Conservation (phyloP, 2,888 invertebrate genomes). For the Hypomecis atomaria region DNA sequence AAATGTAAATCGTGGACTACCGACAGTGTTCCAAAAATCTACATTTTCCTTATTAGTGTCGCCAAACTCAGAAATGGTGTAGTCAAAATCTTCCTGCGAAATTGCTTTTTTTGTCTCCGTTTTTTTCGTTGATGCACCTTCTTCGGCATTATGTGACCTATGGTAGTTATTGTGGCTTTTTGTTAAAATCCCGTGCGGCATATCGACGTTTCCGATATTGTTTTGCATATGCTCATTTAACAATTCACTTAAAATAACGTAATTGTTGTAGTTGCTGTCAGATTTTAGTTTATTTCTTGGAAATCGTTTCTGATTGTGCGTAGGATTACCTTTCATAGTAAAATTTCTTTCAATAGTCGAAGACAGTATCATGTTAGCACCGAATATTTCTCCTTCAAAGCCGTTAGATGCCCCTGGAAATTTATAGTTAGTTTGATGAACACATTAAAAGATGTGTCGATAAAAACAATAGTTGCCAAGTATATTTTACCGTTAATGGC, state of each 20-base stretch:
- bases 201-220: conserved; percentile 53
- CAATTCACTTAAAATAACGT: conserved; percentile 65
- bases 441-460: background rate
- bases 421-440: conserved; percentile 1
- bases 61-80: conserved; percentile 37
- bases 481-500: conserved; percentile 84
- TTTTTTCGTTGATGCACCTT: conserved; percentile 16
- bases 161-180: conserved; percentile 54
- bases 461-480: background rate
- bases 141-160: conserved; percentile 53
- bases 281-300: conserved; percentile 60
- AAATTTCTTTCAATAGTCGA: conserved; percentile 82
- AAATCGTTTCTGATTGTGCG: conserved; percentile 62
- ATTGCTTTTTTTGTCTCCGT: conserved; percentile 35
- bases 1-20: conserved; percentile 47
- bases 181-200: conserved; percentile 41
- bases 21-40: conserved; percentile 59
- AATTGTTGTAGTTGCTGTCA: conserved; percentile 54
- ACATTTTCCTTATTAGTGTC: conserved; percentile 44
- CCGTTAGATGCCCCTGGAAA: conserved; percentile 85
- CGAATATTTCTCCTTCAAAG: conserved; percentile 88
- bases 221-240: conserved; percentile 60
- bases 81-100: conserved; percentile 57
- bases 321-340: conserved; percentile 58
- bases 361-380: conserved; percentile 86